Evolutionary conservation across 2,113 vertebrate genomes (phyloP).

Genomic region (Xiphias gladius): DNA sequence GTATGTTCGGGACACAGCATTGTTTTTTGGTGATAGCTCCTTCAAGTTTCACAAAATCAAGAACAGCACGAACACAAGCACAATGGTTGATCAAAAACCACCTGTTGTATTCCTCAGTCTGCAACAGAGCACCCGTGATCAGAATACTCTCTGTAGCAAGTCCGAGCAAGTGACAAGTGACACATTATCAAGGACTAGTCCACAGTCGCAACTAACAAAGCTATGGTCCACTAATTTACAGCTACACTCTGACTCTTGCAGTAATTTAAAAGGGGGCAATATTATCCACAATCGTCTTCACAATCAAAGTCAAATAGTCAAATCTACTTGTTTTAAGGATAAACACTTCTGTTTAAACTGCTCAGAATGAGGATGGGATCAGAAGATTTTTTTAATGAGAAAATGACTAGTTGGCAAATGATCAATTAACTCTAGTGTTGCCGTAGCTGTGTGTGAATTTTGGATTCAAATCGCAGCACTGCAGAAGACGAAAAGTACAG

Average conservation of each 20-base stretch:
- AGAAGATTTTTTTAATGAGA: not conserved
- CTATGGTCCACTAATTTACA: conserved; percentile 37
- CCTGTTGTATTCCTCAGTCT: conserved; percentile 8
- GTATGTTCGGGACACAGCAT: no score
- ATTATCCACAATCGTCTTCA: conserved; percentile 19
- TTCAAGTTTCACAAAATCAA: no score
- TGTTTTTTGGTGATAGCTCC: no score
- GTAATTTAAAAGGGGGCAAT: conserved; percentile 49
- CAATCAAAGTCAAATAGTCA: conserved; percentile 41
- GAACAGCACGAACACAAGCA: not conserved
- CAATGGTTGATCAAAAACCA: not conserved
- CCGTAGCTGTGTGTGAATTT: not conserved
- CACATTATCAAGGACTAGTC: conserved; percentile 23
- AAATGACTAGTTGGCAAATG: conserved; percentile 29
- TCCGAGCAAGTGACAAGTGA: conserved; percentile 41
- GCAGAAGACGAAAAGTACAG: not conserved
- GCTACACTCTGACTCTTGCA: conserved; percentile 13
- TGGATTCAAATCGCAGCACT: conserved; percentile 4
- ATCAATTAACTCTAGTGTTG: not conserved
- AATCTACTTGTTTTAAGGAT: conserved; percentile 46
- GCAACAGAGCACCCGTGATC: not conserved
- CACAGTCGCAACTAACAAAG: conserved; percentile 37
- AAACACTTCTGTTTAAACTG: conserved; percentile 21
- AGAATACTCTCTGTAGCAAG: conserved; percentile 27
- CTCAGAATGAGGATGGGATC: conserved; percentile 19